Evolutionary conservation across 2,113 vertebrate genomes (phyloP).

Genomic region (Microcebus tavaratra): DNA sequence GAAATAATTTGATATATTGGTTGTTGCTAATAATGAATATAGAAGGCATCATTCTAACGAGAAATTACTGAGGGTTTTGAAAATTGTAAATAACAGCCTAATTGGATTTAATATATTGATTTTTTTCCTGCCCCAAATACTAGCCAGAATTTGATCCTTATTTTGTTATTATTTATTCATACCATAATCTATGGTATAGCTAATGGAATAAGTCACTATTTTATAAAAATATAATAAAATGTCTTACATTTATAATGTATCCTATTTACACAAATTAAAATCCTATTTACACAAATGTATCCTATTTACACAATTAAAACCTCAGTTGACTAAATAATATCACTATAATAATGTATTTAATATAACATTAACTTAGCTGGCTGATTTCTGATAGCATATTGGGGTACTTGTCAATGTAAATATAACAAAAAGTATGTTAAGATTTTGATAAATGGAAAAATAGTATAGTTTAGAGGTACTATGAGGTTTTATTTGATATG

Average conservation of each 20-base stretch:
- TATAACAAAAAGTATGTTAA: neutral
- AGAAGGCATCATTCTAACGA: neutral
- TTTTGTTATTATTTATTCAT: constrained; percentile 22
- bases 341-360: constrained; percentile 20
- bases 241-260: neutral
- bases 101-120: neutral
- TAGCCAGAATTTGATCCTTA: neutral
- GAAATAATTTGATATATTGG: neutral
- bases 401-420: neutral
- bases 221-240: neutral
- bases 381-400: neutral
- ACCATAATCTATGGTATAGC: neutral
- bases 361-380: neutral
- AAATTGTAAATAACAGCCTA: neutral
- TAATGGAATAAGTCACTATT: constrained; percentile 1
- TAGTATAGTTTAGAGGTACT: neutral
- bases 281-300: neutral
- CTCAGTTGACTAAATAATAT: neutral
- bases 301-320: constrained; percentile 18
- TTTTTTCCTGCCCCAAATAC: neutral
- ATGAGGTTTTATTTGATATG: constrained; percentile 12
- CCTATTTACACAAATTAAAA: constrained; percentile 18
- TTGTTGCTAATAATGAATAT: neutral
- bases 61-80: neutral
- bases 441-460: constrained; percentile 17